A percentile compares a stretch with the other conserved stretches of the same genome.
phyloP scores from a whole-genome alignment of 2,113 vertebrate genomes.

The Manacus vitellinus region DNA sequence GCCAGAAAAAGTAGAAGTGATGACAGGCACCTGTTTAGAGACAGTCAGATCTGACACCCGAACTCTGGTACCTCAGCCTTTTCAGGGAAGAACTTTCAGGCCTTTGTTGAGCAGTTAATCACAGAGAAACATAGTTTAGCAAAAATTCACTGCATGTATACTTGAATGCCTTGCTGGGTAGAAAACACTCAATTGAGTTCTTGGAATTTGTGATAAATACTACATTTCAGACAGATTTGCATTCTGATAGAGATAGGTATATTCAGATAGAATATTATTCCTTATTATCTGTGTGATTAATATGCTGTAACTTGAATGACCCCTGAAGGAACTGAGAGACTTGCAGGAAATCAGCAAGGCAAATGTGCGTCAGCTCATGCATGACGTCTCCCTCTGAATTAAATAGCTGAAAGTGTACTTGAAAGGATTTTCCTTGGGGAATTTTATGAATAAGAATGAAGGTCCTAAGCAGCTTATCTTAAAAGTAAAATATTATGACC shows the following conservation, averaged over 20 bases:
- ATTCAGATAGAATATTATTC: neutral
- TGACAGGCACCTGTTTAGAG: neutral
- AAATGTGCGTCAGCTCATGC: conserved; percentile 44
- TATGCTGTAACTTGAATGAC: neutral
- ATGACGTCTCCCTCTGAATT: conserved; percentile 9
- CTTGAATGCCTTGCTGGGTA: neutral
- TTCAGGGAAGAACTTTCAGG: neutral
- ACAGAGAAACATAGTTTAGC: neutral
- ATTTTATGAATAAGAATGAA: conserved; percentile 8
- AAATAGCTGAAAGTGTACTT: conserved; percentile 12
- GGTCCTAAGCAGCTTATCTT: conserved; percentile 20
- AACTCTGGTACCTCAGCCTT: neutral
- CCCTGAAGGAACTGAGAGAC: neutral
- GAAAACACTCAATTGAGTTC: neutral
- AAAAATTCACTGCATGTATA: neutral
- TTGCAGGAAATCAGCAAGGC: conserved; percentile 36
- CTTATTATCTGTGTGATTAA: neutral
- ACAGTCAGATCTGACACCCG: neutral
- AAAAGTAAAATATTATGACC: conserved; percentile 1
- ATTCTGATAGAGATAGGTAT: neutral
- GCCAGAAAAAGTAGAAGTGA: neutral
- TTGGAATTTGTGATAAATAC: neutral
- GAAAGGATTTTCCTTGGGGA: neutral
- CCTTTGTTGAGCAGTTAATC: neutral
- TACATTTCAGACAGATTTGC: neutral